A percentile compares a stretch with the other conserved stretches of the same genome.
phyloP scores from a whole-genome alignment of 2,888 invertebrate genomes.

The Carterocephalus palaemon region DNA sequence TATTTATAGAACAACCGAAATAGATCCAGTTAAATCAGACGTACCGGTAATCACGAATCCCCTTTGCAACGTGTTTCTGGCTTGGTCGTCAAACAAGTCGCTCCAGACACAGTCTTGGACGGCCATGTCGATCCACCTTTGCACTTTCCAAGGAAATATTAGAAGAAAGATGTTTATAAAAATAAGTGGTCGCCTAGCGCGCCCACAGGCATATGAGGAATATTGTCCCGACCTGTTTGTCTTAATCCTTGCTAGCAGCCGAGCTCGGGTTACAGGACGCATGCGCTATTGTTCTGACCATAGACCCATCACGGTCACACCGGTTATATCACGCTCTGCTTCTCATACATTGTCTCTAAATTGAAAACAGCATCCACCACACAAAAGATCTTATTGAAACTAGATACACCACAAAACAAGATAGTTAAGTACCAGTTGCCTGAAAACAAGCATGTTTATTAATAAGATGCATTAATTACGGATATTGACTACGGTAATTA shows the following conservation, averaged over 20 bases:
- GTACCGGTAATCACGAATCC: constrained; percentile 48
- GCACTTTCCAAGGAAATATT: background rate
- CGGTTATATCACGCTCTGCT: constrained; percentile 51
- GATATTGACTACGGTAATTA: too few relatives aligned
- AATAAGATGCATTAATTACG: too few relatives aligned
- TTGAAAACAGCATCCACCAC: constrained; percentile 6
- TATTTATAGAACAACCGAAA: too few relatives aligned
- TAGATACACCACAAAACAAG: too few relatives aligned
- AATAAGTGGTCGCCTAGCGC: constrained; percentile 20
- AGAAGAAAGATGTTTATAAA: constrained; percentile 4
- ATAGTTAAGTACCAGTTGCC: too few relatives aligned
- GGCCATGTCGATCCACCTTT: constrained; percentile 21
- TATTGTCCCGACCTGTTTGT: constrained; percentile 21
- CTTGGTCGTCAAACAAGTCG: constrained; percentile 42
- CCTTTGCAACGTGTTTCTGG: constrained; percentile 37
- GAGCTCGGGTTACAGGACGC: constrained; percentile 42
- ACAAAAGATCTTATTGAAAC: constrained; percentile 13
- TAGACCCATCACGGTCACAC: constrained; percentile 32
- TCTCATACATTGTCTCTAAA: constrained; percentile 33
- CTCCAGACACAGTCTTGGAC: constrained; percentile 43
- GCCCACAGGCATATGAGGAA: constrained; percentile 20
- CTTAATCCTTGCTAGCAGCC: constrained; percentile 21
- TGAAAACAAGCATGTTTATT: too few relatives aligned
- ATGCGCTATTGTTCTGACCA: constrained; percentile 19
- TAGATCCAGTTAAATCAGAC: constrained; percentile 3